Evolutionary conservation across 2,113 vertebrate genomes (phyloP), one percentile per base, ranked within the genome.

Genomic region (Epinephelus moara): DNA sequence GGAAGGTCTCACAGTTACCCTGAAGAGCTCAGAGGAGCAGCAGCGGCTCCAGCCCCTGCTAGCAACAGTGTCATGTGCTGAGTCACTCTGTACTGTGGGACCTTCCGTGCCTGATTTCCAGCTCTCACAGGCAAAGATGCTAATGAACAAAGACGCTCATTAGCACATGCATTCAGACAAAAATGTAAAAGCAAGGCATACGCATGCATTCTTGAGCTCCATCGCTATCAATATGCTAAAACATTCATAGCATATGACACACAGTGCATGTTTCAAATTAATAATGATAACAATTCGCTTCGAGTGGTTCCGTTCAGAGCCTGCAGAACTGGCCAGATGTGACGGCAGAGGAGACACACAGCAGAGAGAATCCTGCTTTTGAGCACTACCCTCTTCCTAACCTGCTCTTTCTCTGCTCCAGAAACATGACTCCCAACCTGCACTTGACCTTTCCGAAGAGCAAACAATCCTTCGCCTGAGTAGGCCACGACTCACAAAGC

Each of bases 1-100:
- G 78, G 73, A 86, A 86, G 82, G 85, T 82, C 88, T 91, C 85
- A 76, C 66, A 52, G 68, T 57, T 66, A 79, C 73, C 72, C 83
- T 49, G 40, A 72, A 55, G 84, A 87, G 66, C 17, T 79, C 57
- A 56, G 11, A 30, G 80, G n/a, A 49, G 75, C 60, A 74, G 64
- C 79, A 82, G 56, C 81, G 15, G n/a, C 55, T 84, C 68, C 62
- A 77, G 75, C 14, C 67, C 61, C 47, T 40, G 82, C 63, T 63
- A 75, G 67, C 82, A 70, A 86, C 83, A 66, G 68, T 75, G 81
- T 83, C 84, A 49, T 4, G 69, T 18, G 27, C 27, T 78, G 73
- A 85, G 57, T 80, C 71, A 66, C 70, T 71, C 73, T n/a, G 74
- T 23, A 37, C 70, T 14, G 25, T 37, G 1, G 55, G 79, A 81